Percentiles rank a stretch among this genome's conserved stretches.
Evolutionary conservation across 2,888 invertebrate species (phyloP).

Genomic region (Drosophila austrosaltans): DNA sequence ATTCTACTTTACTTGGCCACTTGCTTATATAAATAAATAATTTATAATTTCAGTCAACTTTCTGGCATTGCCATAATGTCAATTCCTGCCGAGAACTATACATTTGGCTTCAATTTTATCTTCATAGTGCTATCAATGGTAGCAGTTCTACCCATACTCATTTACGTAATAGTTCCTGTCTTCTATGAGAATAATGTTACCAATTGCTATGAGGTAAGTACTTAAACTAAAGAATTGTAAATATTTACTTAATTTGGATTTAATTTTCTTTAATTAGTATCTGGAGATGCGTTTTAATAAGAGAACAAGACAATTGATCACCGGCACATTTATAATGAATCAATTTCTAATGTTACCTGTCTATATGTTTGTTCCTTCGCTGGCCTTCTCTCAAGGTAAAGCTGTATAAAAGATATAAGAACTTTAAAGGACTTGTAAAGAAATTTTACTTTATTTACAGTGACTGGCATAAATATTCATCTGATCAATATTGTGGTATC

Average conservation of each 20-base stretch:
- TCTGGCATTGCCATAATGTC: slow-evolving; percentile 85
- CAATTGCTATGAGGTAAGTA: slow-evolving; percentile 84
- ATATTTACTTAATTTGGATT: not conserved
- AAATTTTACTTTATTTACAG: slow-evolving; percentile 75
- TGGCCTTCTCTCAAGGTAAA: slow-evolving; percentile 82
- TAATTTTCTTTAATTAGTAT: slow-evolving; percentile 66
- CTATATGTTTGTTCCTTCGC: slow-evolving; percentile 80
- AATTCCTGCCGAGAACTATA: slow-evolving; percentile 85
- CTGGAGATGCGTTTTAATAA: slow-evolving; percentile 81
- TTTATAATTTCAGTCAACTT: slow-evolving; percentile 82
- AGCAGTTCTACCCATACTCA: slow-evolving; percentile 75
- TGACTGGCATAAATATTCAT: slow-evolving; percentile 85
- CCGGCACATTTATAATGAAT: slow-evolving; percentile 77
- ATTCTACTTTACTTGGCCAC: not conserved
- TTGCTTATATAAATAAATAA: too few relatives aligned
- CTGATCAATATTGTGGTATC: slow-evolving; percentile 85
- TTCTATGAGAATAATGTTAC: slow-evolving; percentile 84
- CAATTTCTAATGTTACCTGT: slow-evolving; percentile 80
- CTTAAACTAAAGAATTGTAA: not conserved
- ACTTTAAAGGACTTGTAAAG: slow-evolving; percentile 18
- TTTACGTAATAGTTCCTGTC: slow-evolving; percentile 84
- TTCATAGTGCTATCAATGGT: slow-evolving; percentile 83
- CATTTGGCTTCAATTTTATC: slow-evolving; percentile 84
- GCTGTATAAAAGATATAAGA: not conserved
- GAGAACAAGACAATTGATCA: slow-evolving; percentile 78